Conservation (phyloP, 2,888 invertebrate genomes). For the Tachystola acroxantha region DNA sequence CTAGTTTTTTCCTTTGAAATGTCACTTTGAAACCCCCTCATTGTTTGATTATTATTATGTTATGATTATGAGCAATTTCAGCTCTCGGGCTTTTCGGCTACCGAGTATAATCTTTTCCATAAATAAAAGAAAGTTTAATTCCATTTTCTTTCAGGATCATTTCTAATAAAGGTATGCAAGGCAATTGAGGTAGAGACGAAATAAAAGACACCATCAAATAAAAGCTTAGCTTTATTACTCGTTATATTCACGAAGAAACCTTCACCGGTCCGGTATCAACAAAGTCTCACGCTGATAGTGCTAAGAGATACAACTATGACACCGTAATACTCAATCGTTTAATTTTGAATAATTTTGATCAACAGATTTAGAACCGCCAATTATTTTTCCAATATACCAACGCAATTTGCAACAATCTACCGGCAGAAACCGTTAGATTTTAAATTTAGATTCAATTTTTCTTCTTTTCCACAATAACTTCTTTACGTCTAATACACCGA, state of each 20-base stretch:
- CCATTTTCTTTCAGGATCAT: no score
- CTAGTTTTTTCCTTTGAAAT: no score
- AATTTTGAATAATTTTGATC: slow-evolving; percentile 66
- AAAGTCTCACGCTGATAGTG: slow-evolving; percentile 62
- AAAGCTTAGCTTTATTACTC: slow-evolving; percentile 88
- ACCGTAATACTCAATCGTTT: slow-evolving; percentile 48
- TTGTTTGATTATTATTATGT: no score
- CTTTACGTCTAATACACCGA: slow-evolving; percentile 72
- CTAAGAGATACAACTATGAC: slow-evolving; percentile 57
- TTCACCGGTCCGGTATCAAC: slow-evolving; percentile 71
- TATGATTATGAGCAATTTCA: neutral
- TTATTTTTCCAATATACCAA: slow-evolving; percentile 51
- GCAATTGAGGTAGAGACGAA: slow-evolving; percentile 24
- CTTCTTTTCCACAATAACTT: slow-evolving; percentile 47
- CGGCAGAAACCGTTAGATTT: slow-evolving; percentile 22
- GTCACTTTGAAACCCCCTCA: no score
- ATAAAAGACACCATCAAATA: slow-evolving; percentile 79
- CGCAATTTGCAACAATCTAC: slow-evolving; percentile 44
- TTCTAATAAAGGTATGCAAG: no score
- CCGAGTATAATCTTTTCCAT: no score
- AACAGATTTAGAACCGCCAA: slow-evolving; percentile 61
- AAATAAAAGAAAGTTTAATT: no score
- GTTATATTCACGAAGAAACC: slow-evolving; percentile 83
- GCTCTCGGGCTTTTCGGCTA: no score
- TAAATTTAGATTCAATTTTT: slow-evolving; percentile 51